A percentile compares a stretch with the other conserved stretches of the same genome.
Evolutionary conservation across 2,797 vertebrate species (phyloP).

Genomic region (Tragopan temminckii): DNA sequence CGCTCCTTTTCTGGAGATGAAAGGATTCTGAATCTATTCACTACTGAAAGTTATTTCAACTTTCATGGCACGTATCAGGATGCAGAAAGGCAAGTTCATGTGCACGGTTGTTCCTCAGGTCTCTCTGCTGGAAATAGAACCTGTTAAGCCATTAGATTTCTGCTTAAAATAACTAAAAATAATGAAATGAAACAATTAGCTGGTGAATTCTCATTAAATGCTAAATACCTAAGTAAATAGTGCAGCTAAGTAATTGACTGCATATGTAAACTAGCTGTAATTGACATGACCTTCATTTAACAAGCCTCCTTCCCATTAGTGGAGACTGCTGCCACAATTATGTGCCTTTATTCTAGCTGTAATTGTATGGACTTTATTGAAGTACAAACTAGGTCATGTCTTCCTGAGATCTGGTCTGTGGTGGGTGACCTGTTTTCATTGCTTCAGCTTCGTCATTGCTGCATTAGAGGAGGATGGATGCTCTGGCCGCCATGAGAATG

Average conservation of each 20-base stretch:
- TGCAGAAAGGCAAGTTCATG: neutral
- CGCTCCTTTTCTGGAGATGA: slow-evolving; percentile 17
- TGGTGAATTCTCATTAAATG: slow-evolving; percentile 43
- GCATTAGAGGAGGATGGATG: neutral
- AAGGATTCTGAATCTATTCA: slow-evolving; percentile 23
- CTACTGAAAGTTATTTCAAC: slow-evolving; percentile 22
- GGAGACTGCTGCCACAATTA: neutral
- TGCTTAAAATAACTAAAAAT: slow-evolving; percentile 23
- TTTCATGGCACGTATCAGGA: neutral
- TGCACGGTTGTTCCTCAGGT: slow-evolving; percentile 6
- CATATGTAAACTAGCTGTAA: slow-evolving; percentile 54
- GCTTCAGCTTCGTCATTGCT: neutral
- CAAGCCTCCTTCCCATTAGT: slow-evolving; percentile 27
- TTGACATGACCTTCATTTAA: slow-evolving; percentile 61
- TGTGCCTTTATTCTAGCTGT: neutral
- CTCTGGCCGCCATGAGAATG: neutral
- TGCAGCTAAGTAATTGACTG: slow-evolving; percentile 63
- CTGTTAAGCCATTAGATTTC: neutral
- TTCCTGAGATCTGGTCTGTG: neutral
- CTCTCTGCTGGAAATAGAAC: slow-evolving; percentile 16
- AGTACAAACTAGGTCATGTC: neutral
- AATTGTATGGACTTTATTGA: slow-evolving; percentile 21
- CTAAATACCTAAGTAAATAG: slow-evolving; percentile 57
- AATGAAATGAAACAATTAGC: slow-evolving; percentile 22
- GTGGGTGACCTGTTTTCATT: slow-evolving; percentile 5